Conservation (phyloP, 2,797 vertebrate species). For the Poeciliopsis turneri region DNA sequence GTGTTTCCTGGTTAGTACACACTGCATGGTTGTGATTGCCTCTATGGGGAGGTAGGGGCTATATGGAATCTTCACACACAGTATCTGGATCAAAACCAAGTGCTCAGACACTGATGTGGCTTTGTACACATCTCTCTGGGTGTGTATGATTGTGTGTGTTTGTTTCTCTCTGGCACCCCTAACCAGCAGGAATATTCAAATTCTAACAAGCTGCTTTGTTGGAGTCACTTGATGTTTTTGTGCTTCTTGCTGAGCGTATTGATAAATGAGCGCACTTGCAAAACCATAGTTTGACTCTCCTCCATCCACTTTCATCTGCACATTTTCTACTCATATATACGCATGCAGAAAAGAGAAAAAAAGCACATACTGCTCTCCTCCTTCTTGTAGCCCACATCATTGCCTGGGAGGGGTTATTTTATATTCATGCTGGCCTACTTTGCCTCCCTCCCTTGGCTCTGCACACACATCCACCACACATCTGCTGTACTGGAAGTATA, state of each 20-base stretch:
- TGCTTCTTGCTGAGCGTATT: constrained; percentile 22
- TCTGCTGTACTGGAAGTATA: constrained; percentile 70
- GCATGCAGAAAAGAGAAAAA: constrained; percentile 13
- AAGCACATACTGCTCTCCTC: constrained; percentile 45
- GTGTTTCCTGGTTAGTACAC: constrained; percentile 12
- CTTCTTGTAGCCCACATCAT: constrained; percentile 75
- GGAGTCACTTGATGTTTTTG: constrained; percentile 57
- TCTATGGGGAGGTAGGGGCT: not conserved
- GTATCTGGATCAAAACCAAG: constrained; percentile 45
- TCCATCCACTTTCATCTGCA: constrained; percentile 59
- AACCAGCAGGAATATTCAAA: constrained; percentile 51
- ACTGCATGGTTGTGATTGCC: constrained; percentile 16
- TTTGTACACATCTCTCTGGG: not conserved
- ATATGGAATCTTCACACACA: constrained; percentile 21
- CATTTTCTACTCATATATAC: constrained; percentile 26
- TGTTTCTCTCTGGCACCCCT: constrained; percentile 34
- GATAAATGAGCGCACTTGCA: constrained; percentile 56
- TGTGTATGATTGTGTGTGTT: constrained; percentile 21
- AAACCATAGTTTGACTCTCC: constrained; percentile 50
- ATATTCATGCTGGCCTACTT: constrained; percentile 86
- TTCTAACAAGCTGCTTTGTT: constrained; percentile 63
- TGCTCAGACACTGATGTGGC: constrained; percentile 8
- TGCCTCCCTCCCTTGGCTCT: constrained; percentile 65
- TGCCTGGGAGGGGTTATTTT: constrained; percentile 81
- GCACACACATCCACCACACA: constrained; percentile 46